Evolutionary conservation across 1,140 invertebrate species (phyloP), one percentile per base, ranked within the genome.

Genomic region (Coelopa frigida): DNA sequence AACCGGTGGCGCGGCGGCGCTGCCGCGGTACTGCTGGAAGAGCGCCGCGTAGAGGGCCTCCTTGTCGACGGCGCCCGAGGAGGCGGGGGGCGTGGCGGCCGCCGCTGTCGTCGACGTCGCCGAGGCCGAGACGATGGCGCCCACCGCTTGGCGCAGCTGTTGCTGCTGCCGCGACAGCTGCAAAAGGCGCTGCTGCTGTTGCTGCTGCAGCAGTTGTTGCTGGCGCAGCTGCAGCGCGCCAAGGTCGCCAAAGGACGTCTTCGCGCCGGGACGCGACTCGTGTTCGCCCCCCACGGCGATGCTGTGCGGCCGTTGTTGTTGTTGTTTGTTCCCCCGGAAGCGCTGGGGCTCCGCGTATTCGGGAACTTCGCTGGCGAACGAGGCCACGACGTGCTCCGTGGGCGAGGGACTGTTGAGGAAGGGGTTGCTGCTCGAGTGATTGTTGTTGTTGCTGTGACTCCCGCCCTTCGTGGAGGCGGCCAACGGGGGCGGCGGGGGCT

Each of bases 371-470:
- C 42, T 27, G 47, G 17, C 26, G 12, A 36, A 24, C 12, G n/a
- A n/a, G n/a, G n/a, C n/a, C n/a, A n/a, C n/a, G 54, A 47, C n/a
- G 51, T 37, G 11, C 22, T 66, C 62, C 0, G 62, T 66, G 15
- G 62, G 62, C 33, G 62, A 66, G 6, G 62, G 62, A 29, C 62
- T 66, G 26, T 66, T 66, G 7, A 66, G 35, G 31, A 66, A 66
- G 3, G 62, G 62, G 59, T 66, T 66, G 51, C 62, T 66, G 29
- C 62, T 61, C 27, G 39, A 7, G 62, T 61, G 27, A 65, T 65
- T 31, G 62, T 61, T 35, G 63, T 52, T 24, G 46, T 31, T 12
- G 50, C 57, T 3, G 53, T 58, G 18, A 56, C 44, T n/a, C 58
- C 57, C 12, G 59, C 38, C 15, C 33, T 32, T 39, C 36, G 33